Evolutionary conservation across 2,113 vertebrate species (phyloP).

Genomic region (Macaca mulatta): DNA sequence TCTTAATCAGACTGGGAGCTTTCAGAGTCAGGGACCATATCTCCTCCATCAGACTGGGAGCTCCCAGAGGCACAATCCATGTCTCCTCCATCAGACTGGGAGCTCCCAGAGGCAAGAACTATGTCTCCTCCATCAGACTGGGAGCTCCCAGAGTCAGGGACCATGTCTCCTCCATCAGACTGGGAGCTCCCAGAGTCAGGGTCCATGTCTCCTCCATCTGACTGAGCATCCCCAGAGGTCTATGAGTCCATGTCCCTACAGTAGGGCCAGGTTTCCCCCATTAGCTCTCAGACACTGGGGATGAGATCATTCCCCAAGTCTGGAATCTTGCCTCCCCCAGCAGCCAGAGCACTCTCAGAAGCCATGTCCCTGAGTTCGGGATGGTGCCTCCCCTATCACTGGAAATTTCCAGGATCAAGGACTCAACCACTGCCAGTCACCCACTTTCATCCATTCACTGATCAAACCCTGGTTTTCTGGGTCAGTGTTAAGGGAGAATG

Average conservation of each 20-base stretch:
- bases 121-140: neutral
- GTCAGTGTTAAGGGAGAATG: neutral
- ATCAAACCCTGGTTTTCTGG: neutral
- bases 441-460: neutral
- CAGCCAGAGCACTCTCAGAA: neutral
- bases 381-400: neutral
- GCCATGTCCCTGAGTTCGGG: neutral
- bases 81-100: neutral
- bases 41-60: neutral
- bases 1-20: neutral
- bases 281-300: neutral
- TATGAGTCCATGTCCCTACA: neutral
- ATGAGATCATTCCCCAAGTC: neutral
- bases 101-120: neutral
- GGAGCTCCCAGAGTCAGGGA: neutral
- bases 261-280: neutral
- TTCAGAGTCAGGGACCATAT: neutral
- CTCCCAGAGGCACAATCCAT: neutral
- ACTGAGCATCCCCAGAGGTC: neutral
- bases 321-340: neutral
- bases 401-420: neutral
- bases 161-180: neutral
- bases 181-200: neutral
- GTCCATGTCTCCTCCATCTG: too few species aligned
- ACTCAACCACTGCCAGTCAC: neutral